phyloP scores from a whole-genome alignment of 2,888 invertebrate species.

The Drosophila conformis region DNA sequence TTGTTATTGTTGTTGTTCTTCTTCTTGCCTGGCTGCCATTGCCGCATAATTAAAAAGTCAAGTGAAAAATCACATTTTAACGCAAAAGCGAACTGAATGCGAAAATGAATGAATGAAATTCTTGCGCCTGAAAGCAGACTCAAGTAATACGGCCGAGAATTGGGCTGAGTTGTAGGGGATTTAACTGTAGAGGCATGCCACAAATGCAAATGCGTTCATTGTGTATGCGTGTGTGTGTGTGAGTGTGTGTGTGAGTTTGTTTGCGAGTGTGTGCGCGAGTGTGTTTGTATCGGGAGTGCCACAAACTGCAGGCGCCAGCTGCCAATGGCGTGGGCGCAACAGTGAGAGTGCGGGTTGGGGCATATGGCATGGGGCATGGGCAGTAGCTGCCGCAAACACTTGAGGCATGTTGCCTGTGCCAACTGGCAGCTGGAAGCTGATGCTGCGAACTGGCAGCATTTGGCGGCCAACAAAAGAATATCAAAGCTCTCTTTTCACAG shows the following conservation, averaged over 20 bases:
- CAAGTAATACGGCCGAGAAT: conserved; percentile 56
- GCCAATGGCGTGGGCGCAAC: conserved; percentile 24
- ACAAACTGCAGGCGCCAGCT: conserved; percentile 68
- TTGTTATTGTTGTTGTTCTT: conserved; percentile 10
- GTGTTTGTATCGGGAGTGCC: conserved; percentile 19
- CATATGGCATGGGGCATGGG: background rate
- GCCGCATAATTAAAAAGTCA: conserved; percentile 80
- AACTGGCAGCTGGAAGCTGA: conserved; percentile 51
- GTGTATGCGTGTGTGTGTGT: conserved; percentile 12
- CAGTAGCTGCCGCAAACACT: conserved; percentile 60
- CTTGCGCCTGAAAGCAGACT: conserved; percentile 77
- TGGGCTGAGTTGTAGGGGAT: background rate
- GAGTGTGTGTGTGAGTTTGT: background rate
- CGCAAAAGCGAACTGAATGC: conserved; percentile 58
- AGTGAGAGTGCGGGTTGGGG: background rate
- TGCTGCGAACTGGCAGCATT: conserved; percentile 45
- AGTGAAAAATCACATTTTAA: conserved; percentile 81
- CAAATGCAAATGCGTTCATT: conserved; percentile 75
- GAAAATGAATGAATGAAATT: conserved; percentile 74
- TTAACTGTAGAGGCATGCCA: conserved; percentile 44
- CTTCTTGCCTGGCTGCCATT: conserved; percentile 39
- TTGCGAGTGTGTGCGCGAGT: background rate
- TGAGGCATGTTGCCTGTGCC: conserved; percentile 67
- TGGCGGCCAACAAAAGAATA: conserved; percentile 63
- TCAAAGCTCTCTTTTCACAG: conserved; percentile 57